These are phyloP conservation scores for Arctocebus calabarensis DNA, from an alignment of 2,797 vertebrate genomes.

Conservation along the genomic window DNA sequence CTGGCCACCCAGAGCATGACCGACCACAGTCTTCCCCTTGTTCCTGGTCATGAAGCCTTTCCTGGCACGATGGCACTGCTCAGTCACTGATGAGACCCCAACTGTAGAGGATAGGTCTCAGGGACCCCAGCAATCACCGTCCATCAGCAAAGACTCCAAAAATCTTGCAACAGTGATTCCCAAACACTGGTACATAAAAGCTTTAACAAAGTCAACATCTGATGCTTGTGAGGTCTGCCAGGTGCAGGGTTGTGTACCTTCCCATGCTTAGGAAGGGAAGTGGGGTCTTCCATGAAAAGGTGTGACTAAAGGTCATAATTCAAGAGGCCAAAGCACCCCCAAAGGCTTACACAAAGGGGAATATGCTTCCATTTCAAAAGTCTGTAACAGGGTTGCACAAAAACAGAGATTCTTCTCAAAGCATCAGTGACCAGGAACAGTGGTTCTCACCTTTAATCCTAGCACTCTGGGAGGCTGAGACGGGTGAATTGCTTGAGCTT, in stretches of 20 bases:
- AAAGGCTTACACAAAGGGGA: rapidly evolving
- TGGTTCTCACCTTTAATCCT: too few species aligned
- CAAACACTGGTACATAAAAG: background rate
- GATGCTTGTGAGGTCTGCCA: background rate
- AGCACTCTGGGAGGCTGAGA: too few species aligned
- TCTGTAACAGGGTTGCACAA: background rate
- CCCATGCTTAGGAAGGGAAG: background rate
- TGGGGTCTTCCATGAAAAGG: background rate
- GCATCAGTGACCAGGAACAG: too few species aligned
- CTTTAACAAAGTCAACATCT: background rate
- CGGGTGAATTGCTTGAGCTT: too few species aligned
- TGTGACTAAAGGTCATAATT: background rate
- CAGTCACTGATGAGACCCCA: slow-evolving; percentile 33
- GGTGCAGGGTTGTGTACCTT: background rate
- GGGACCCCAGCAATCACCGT: background rate
- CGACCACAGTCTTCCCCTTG: slow-evolving; percentile 43
- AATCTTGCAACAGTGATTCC: background rate
- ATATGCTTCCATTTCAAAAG: rapidly evolving
- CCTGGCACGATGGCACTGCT: slow-evolving; percentile 38
- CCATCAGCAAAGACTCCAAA: background rate
- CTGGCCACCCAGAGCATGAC: background rate
- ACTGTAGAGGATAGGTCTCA: background rate
- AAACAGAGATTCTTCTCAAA: background rate
- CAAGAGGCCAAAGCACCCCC: background rate
- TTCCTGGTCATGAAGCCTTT: background rate